These are phyloP conservation scores for Pimephales promelas DNA, from an alignment of 2,113 vertebrate genomes.

Conservation along the genomic window DNA sequence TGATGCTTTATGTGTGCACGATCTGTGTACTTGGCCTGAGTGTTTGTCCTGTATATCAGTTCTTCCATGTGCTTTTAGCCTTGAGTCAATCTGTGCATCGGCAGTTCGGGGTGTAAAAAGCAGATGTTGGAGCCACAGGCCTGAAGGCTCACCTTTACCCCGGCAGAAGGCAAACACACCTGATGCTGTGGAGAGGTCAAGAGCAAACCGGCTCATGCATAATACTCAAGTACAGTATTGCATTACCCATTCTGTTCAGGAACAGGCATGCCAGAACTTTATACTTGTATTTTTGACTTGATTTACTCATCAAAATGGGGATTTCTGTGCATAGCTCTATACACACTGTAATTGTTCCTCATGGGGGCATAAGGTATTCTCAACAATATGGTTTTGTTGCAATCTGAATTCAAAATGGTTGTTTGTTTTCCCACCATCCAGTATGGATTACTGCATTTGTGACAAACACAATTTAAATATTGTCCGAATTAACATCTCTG, in stretches of 20 bases:
- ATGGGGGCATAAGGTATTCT: not conserved
- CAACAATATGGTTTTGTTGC: not conserved
- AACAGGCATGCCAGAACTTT: conserved; percentile 11
- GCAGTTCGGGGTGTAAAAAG: not conserved
- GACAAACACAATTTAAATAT: not conserved
- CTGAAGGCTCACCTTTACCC: conserved; percentile 13
- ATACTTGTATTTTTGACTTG: not conserved
- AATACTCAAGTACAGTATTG: not conserved
- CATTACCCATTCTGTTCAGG: conserved; percentile 7
- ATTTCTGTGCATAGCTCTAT: not conserved
- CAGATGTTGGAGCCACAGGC: not conserved
- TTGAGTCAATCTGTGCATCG: conserved; percentile 14
- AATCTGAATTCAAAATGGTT: not conserved
- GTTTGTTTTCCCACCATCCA: not conserved
- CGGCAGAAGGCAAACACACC: not conserved
- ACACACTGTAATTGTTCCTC: not conserved
- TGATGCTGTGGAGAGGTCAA: not conserved
- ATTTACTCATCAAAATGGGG: conserved; percentile 29
- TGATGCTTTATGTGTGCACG: not conserved
- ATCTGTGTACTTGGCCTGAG: not conserved
- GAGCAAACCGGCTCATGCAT: conserved; percentile 26
- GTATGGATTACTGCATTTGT: not conserved
- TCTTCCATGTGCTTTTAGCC: not conserved
- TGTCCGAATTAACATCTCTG: not conserved
- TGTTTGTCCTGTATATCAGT: not conserved